Evolutionary conservation across 2,797 vertebrate genomes (phyloP), one percentile per base, ranked within the genome.

Genomic region (Gouania willdenowi): DNA sequence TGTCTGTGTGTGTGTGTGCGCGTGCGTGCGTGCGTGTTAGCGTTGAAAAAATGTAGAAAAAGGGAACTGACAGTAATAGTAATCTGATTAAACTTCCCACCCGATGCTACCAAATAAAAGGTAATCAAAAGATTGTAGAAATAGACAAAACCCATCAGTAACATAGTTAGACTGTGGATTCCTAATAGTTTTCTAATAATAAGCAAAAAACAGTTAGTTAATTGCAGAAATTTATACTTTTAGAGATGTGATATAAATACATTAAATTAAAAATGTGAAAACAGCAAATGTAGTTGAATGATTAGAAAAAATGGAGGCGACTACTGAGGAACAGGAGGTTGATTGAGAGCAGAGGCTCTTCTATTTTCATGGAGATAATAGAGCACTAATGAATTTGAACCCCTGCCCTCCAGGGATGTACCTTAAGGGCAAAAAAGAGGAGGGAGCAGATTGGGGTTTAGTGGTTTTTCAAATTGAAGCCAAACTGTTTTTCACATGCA

Each of bases 351-450:
- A 59, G 74, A 71, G 62, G 57, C 68, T 59, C 62, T 41, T 43
- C 58, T 39, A 80, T 85, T 87, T 82, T 77, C 78, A 82, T 79
- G 49, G 66, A 81, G 64, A 85, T 78, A 79, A 79, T 77, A 58
- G 68, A 65, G 60, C 45, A 5, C 60, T 79, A 81, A 87, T 87
- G 75, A 83, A 81, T 85, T 77, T 70, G 74, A 84, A 82, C 67
- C 59, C 61, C 31, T 45, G 65, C 82, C 76, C 75, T 81, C 48
- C 14, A 46, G 70, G 81, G 72, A 71, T 66, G 62, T 65, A 64
- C 51, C 77, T 77, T 71, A 63, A 81, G 73, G 66, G 59, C 68
- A 73, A 66, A 75, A n/a, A 70, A 62, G 53, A 72, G 62, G 57
- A 74, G 69, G 50, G 52, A 73, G 67, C 80, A 76, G 79, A 71